Conservation (phyloP, 2,113 vertebrate species). For the Corynorhinus townsendii region DNA sequence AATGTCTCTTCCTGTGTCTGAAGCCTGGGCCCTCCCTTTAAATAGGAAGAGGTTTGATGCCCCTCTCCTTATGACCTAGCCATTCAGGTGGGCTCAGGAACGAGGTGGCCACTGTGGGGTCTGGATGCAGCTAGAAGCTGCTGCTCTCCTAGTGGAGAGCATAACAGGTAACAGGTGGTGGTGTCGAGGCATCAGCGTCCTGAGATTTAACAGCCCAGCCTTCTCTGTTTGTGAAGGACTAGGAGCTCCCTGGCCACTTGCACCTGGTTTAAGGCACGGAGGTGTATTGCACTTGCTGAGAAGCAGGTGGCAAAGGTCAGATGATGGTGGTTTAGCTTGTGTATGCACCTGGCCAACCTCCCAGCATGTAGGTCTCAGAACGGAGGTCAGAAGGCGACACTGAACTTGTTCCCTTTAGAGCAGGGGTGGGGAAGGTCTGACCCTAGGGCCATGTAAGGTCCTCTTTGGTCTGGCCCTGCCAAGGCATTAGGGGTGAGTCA, state of each 20-base stretch:
- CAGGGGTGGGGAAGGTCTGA: too few species aligned
- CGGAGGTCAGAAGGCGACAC: neutral
- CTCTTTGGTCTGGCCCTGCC: too few species aligned
- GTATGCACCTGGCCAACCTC: neutral
- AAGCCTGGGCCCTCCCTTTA: neutral
- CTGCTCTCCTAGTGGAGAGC: neutral
- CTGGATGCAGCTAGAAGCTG: neutral
- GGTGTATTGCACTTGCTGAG: neutral
- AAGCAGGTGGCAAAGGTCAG: neutral
- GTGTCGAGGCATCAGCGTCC: accelerated
- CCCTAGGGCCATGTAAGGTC: too few species aligned
- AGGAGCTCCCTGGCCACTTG: neutral
- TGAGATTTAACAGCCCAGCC: neutral
- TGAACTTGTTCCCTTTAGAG: neutral
- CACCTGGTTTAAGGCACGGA: neutral
- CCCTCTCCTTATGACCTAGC: too few species aligned
- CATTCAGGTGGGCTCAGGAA: neutral
- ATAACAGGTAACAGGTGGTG: too few species aligned
- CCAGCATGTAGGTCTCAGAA: neutral
- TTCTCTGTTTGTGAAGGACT: neutral
- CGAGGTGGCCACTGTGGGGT: neutral
- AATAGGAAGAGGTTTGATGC: neutral
- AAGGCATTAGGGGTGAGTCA: too few species aligned
- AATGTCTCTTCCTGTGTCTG: neutral
- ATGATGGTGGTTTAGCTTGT: neutral